Percentiles rank a stretch among this genome's conserved stretches.
Conservation (phyloP, 2,888 invertebrate genomes). For the Drosophila buzzatii region DNA sequence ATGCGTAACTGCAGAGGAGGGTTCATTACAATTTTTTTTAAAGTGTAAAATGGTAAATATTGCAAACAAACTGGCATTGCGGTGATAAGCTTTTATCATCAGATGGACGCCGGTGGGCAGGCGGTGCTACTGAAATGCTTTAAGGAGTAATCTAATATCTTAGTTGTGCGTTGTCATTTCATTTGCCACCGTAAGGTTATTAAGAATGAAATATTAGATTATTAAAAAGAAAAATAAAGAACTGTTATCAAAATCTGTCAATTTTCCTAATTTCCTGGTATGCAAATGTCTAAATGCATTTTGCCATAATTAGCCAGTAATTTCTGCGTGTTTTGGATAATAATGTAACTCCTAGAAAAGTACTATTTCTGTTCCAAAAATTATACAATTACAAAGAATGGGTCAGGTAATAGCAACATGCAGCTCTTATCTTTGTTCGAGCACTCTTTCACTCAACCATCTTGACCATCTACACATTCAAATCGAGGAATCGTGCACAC, state of each 20-base stretch:
- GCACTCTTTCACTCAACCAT: slow-evolving; percentile 3
- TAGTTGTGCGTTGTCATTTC: slow-evolving; percentile 39
- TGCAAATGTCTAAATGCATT: not conserved
- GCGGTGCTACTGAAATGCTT: slow-evolving; percentile 27
- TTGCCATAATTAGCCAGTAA: not conserved
- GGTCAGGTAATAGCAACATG: slow-evolving; percentile 26
- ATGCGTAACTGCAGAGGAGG: slow-evolving; percentile 5
- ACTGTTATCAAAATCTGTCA: not conserved
- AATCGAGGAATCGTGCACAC: slow-evolving; percentile 51
- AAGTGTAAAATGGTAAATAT: too few relatives aligned
- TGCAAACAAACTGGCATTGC: too few relatives aligned
- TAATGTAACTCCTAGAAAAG: slow-evolving; percentile 11
- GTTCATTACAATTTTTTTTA: slow-evolving; percentile 22
- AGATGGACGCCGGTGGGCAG: slow-evolving; percentile 14
- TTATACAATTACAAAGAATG: slow-evolving; percentile 35
- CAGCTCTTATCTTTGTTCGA: slow-evolving; percentile 14
- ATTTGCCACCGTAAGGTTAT: slow-evolving; percentile 26
- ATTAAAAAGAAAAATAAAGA: not conserved
- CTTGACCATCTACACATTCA: too few relatives aligned
- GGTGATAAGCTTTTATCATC: slow-evolving; percentile 66
- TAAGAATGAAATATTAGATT: not conserved
- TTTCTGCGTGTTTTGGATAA: not conserved
- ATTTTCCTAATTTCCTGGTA: not conserved
- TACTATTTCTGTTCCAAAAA: slow-evolving; percentile 24
- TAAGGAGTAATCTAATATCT: slow-evolving; percentile 58